These are phyloP conservation scores for Amblyteles armatorius DNA, from an alignment of 2,888 invertebrate species.

Conservation along the genomic window DNA sequence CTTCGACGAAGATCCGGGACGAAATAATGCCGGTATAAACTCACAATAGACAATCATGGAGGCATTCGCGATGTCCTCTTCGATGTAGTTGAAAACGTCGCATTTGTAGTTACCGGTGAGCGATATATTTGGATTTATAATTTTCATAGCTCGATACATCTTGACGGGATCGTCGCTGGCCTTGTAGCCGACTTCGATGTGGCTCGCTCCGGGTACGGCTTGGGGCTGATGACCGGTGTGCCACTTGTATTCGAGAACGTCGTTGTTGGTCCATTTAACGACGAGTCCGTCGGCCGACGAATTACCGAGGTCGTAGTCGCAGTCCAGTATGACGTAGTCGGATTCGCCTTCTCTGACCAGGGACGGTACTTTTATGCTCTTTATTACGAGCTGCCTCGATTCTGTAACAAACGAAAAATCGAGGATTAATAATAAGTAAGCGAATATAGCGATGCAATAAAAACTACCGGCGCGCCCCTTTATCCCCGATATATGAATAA, in stretches of 20 bases:
- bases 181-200: conserved; percentile 84
- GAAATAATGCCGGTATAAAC: conserved; percentile 73
- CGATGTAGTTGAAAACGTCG: conserved; percentile 85
- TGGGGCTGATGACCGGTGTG: conserved; percentile 81
- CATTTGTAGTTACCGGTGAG: conserved; percentile 87
- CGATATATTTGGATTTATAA: conserved; percentile 85
- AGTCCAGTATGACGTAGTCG: conserved; percentile 85
- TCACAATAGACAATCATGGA: conserved; percentile 87
- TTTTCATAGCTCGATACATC: conserved; percentile 86
- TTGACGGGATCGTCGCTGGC: conserved; percentile 83
- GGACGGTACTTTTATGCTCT: conserved; percentile 79
- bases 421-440: conserved; percentile 10
- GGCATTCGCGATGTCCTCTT: conserved; percentile 84
- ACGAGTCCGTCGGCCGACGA: conserved; percentile 83
- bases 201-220: conserved; percentile 81
- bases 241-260: conserved; percentile 85
- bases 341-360: conserved; percentile 76
- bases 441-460: neutral
- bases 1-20: too few species aligned
- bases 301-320: conserved; percentile 84
- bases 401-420: conserved; percentile 81
- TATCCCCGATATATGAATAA: neutral
- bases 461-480: neutral
- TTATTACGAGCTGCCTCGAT: conserved; percentile 78
- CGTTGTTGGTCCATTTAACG: conserved; percentile 85